Base-by-base conservation (phyloP, 1,140 invertebrate genomes). In the Drusus annulatus region DNA sequence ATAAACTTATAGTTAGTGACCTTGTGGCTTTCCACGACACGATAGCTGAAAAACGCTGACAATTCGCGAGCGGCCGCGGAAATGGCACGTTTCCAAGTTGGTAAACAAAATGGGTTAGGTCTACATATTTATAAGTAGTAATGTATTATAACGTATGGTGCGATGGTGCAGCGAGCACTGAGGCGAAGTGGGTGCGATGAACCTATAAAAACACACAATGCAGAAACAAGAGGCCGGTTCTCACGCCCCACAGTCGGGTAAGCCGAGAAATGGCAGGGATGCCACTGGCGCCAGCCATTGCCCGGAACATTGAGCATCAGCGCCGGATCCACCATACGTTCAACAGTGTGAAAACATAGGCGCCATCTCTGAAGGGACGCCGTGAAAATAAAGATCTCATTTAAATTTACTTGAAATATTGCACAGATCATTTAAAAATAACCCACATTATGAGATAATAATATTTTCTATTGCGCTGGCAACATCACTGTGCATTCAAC, bases 71-170 rank as follows among this genome's bases (percentile, higher is more conserved):
- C 28, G n/a, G 36, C 10, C 36, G 28, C 2, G 62, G 15, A n/a
- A 51, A 71, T 71, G 68, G 68, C 68, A 51, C 50, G 15, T 21
- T 51, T 71, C 68, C 68, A 71, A 71, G 68, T 54, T 21, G 17
- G 31, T 25, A 25, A 52, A 52, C 17, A 4, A 71, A 71, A 71
- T 54, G 25, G 68, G 68, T 25, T 51, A 50, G 45, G 17, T 25
- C 10, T 45, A 23, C 1, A 13, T 6, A 71, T 21, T 71, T 54
- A 65, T 65, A 36, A 28, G 62, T 45, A 4, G 8, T 36, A 36
- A 36, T 2, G 5, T 36, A 8, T 36, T 45, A 45, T 13, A 45
- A 45, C 31, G 16, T 13, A 23, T 50, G 36, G 7, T 52, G 63
- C 68, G 36, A 19, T 52, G 63, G 63, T 60, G 58, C 45, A 71